Evolutionary conservation across 1,140 invertebrate genomes (phyloP), one percentile per base, ranked within the genome.

Genomic region (Tribolium castaneum): DNA sequence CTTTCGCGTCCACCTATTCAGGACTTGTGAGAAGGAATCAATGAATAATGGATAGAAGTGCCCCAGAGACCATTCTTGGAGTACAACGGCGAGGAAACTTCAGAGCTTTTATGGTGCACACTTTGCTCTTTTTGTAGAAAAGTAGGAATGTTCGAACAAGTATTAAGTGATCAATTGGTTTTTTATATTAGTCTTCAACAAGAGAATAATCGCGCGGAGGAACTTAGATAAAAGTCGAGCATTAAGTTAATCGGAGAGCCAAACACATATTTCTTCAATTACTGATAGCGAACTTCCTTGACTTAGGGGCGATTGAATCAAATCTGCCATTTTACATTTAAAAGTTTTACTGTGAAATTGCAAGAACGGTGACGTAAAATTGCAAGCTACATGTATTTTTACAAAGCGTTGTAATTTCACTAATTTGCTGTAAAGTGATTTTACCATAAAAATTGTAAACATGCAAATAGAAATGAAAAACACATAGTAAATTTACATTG

Each of bases 1-100:
- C 71, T 35, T 73, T 73, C 45, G 6, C 45, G 71, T 73, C 50
- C 71, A 73, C 71, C 71, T 73, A 72, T 80, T 59, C 76, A 70
- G 66, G 71, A 66, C 72, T 77, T 34, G 14, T 74, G 71, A 72
- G 71, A 77, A 76, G 74, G 50, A 77, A 80, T 77, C 78, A 72
- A 80, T 80, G 78, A 80, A 80, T 80, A 80, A 80, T 80, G 78
- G 78, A 80, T 80, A 75, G 78, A 73, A 74, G 71, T 77, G 76
- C 78, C 71, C 78, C 62, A 49, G 78, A 70, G 78, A 77, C 78
- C 70, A 52, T 76, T 80, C 78, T 77, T 75, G 71, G 75, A 80
- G 75, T 75, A 80, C 75, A 77, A 77, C 70, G 54, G 50, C 59
- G 71, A 77, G 75, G 75, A 80, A 80, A 80, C 78, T 80, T 76